Percentiles rank a stretch among this genome's conserved stretches.
Evolutionary conservation across 2,113 vertebrate species (phyloP).

Genomic region (Dipodomys merriami): DNA sequence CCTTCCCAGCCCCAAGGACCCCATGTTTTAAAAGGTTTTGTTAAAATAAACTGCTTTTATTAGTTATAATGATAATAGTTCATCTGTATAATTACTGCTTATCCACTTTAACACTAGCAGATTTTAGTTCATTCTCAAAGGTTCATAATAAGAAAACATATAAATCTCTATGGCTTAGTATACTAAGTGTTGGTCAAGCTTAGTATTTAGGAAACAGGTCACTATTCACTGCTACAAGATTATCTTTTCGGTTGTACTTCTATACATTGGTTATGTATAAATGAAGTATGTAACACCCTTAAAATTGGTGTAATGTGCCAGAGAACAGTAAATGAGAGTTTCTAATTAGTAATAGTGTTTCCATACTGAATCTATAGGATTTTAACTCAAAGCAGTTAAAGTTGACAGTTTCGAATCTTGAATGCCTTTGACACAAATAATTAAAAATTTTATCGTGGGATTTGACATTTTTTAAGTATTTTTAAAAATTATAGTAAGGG

Average conservation of each 20-base stretch:
- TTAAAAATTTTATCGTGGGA: background rate
- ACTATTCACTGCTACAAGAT: background rate
- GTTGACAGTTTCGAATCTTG: background rate
- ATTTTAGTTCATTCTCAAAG: conserved; percentile 22
- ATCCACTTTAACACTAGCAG: background rate
- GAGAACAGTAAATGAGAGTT: background rate
- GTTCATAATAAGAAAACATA: background rate
- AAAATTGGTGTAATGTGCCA: conserved; percentile 7
- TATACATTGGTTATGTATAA: conserved; percentile 29
- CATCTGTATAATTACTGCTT: background rate
- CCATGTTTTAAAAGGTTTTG: conserved; percentile 29
- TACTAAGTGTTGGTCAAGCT: background rate
- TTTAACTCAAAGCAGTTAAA: conserved; percentile 21
- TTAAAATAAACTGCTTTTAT: conserved; percentile 21
- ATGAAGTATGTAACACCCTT: background rate
- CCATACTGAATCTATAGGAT: background rate
- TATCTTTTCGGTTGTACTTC: background rate
- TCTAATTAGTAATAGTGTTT: background rate
- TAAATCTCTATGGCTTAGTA: background rate
- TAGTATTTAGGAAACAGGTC: background rate
- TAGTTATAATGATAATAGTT: background rate
- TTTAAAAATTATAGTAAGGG: background rate
- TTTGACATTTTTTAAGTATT: conserved; percentile 16
- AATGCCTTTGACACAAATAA: conserved; percentile 40
- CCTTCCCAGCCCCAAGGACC: no score